Evolutionary conservation across 2,888 invertebrate genomes (phyloP), one percentile per base, ranked within the genome.

Genomic region (Chesias legatella): DNA sequence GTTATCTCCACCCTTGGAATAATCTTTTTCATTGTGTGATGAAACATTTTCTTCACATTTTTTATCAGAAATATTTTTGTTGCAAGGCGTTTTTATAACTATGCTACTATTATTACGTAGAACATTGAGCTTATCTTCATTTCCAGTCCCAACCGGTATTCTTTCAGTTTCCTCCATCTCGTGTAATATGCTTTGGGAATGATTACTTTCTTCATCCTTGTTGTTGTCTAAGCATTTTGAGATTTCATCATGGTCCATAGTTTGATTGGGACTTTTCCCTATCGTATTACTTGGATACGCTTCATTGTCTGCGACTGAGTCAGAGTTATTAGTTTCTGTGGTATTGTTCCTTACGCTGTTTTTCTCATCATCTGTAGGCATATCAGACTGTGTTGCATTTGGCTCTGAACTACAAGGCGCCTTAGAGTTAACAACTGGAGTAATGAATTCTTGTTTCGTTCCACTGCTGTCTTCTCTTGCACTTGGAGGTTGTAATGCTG

Each of bases 401-500:
- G 9, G 22, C 22, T 23, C 28, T 4, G 10, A 21, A 26, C 31
- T 30, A 34, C 29, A n/a, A 37, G 30, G 8, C 5, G 24, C n/a
- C 6, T 34, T 27, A 23, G 40, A 43, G 21, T 60, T 51, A 24
- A 43, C 53, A 21, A 26, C 6, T 25, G 29, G 25, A 28, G 40
- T 47, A 3, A 42, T 39, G 23, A 53, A 27, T n/a, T 39, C 39
- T 17, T 31, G n/a, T 33, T 41, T 21, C 17, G 7, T 11, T 10
- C 33, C 43, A 13, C 48, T 47, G 40, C 42, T 48, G 31, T 60
- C 58, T 23, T 51, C 31, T 32, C 49, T 52, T 23, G 25, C 8
- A 24, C 37, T 48, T 44, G n/a, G n/a, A 45, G 47, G 38, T 58
- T 55, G 51, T 43, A 45, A 26, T 6, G 9, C 26, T 33, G 55